phyloP scores from a whole-genome alignment of 2,888 invertebrate species.

The Aspidiotus rigidus region DNA sequence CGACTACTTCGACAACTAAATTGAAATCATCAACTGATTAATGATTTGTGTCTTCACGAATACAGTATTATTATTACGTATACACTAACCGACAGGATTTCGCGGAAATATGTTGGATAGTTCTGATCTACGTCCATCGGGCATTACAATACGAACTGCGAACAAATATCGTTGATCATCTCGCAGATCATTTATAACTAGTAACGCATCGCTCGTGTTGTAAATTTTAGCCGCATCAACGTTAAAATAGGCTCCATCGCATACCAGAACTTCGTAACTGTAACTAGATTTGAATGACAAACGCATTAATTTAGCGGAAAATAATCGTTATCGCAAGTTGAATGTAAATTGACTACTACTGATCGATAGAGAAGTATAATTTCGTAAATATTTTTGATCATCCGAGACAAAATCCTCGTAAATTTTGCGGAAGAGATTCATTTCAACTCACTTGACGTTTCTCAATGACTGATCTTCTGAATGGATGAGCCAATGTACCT shows the following conservation, averaged over 20 bases:
- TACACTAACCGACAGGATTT: background rate
- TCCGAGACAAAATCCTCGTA: no score
- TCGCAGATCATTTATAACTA: slow-evolving; percentile 48
- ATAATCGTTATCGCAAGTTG: no score
- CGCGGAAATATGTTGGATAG: slow-evolving; percentile 51
- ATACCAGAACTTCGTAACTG: slow-evolving; percentile 58
- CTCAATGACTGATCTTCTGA: background rate
- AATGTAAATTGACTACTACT: no score
- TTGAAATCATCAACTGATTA: no score
- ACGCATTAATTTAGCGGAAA: no score
- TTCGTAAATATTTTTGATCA: no score
- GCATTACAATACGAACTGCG: slow-evolving; percentile 53
- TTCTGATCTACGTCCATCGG: slow-evolving; percentile 54
- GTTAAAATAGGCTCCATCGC: slow-evolving; percentile 48
- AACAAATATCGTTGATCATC: slow-evolving; percentile 51
- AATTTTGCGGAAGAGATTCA: background rate
- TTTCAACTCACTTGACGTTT: background rate
- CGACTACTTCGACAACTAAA: no score
- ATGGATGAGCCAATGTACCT: no score
- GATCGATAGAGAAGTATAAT: no score
- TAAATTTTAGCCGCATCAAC: slow-evolving; percentile 45
- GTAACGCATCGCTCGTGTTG: slow-evolving; percentile 49
- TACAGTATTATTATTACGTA: background rate
- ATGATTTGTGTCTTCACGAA: no score
- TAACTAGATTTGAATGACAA: slow-evolving; percentile 41